Evolutionary conservation across 2,113 vertebrate species (phyloP).

Genomic region (Colinus virginianus): DNA sequence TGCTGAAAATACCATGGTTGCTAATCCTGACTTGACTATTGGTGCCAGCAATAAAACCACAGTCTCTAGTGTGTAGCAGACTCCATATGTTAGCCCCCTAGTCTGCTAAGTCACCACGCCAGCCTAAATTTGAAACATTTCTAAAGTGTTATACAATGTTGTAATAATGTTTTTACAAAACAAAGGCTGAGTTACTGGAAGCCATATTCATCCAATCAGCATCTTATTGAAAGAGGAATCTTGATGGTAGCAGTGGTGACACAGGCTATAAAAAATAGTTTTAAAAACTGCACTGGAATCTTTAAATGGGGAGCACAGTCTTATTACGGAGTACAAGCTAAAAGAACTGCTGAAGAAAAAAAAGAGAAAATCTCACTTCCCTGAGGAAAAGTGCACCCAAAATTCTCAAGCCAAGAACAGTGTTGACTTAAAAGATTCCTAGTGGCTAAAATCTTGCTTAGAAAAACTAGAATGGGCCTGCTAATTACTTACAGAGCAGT

Average conservation of each 20-base stretch:
- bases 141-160: conserved; percentile 84
- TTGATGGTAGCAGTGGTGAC: conserved; percentile 57
- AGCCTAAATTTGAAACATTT: conserved; percentile 81
- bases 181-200: conserved; percentile 83
- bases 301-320: conserved; percentile 19
- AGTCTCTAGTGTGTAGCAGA: conserved; percentile 74
- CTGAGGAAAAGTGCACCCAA: neutral
- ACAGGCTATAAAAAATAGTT: conserved; percentile 19
- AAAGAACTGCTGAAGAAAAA: conserved; percentile 14
- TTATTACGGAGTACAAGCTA: conserved; percentile 4
- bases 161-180: conserved; percentile 84
- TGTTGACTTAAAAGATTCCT: conserved; percentile 49
- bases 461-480: conserved; percentile 48
- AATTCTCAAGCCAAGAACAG: conserved; percentile 47
- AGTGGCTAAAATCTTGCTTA: conserved; percentile 35
- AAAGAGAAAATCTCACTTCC: conserved; percentile 20
- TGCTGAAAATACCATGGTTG: conserved; percentile 32
- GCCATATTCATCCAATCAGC: conserved; percentile 79
- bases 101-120: conserved; percentile 79
- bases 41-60: conserved; percentile 75
- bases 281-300: conserved; percentile 3
- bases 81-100: conserved; percentile 82
- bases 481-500: conserved; percentile 17
- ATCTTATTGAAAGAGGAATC: conserved; percentile 67
- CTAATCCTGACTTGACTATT: conserved; percentile 61